A percentile compares a stretch with the other conserved stretches of the same genome.
These are phyloP conservation scores for Stigmatopora nigra DNA, from an alignment of 2,113 vertebrate species.

Conservation along the genomic window DNA sequence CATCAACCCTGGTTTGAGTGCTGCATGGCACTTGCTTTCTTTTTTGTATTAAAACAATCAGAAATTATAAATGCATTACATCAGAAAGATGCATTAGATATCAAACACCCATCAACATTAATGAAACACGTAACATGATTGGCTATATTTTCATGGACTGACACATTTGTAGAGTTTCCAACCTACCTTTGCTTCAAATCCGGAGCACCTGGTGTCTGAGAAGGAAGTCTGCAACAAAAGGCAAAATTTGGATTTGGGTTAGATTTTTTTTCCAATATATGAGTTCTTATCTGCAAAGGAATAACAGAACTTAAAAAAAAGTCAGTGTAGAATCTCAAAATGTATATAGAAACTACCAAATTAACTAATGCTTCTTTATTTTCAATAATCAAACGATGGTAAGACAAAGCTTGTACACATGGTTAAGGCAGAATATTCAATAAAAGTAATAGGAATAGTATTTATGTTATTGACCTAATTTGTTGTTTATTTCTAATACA, in stretches of 20 bases:
- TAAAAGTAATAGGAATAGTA: too few relatives aligned
- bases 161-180: background rate
- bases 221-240: background rate
- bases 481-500: too few relatives aligned
- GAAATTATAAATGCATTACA: background rate
- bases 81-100: background rate
- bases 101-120: background rate
- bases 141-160: background rate
- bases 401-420: too few relatives aligned
- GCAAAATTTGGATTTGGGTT: constrained; percentile 1
- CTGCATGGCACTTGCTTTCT: background rate
- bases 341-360: too few relatives aligned
- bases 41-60: background rate
- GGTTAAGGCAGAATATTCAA: too few relatives aligned
- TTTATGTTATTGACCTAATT: too few relatives aligned
- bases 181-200: background rate
- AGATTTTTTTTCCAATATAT: background rate
- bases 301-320: background rate
- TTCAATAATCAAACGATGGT: too few relatives aligned
- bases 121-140: background rate
- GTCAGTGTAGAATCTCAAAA: too few relatives aligned
- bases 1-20: background rate
- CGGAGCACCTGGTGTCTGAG: background rate
- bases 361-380: too few relatives aligned
- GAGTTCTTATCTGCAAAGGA: background rate